Base-by-base conservation (phyloP, 2,888 invertebrate species). In the Drosophila fungiperda region DNA sequence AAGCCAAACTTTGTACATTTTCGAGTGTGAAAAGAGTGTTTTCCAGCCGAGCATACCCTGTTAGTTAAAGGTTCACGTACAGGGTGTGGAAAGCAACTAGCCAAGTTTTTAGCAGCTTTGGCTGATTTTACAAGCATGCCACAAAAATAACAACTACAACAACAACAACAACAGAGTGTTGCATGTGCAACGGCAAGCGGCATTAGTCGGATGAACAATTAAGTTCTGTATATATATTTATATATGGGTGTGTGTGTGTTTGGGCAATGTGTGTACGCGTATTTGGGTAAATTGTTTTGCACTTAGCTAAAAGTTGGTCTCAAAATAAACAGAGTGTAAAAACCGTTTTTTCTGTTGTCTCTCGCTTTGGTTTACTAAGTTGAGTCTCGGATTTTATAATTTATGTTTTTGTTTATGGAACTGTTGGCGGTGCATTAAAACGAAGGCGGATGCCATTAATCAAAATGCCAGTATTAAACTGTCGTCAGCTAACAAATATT, bases 281-380 rank as follows among this genome's bases (percentile, higher is more conserved):
- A 80, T 90, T 90, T 85, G 78, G 82, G 83, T 89, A 86, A 90
- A 89, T 88, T 90, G 89, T 88, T 89, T 88, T 90, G 88, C 89
- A 90, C 91, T 89, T 90, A 90, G 80, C 90, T 85, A 77, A 77
- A 84, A 87, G 78, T 87, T 83, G 76, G 67, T 73, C 71, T 63
- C 76, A 76, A 83, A 86, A 88, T 85, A 86, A 88, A 85, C 88
- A 80, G 74, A 77, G 74, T 74, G 80, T 69, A 78, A 73, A 82
- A 87, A 75, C 68, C 50, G 71, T 66, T 73, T 75, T 68, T 77
- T 69, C 68, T 68, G 73, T 89, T 87, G 83, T 89, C 87, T 87
- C 57, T 53, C 69, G 58, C 76, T 73, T 76, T 80, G 78, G 78
- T 82, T 79, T 80, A 81, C 76, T 87, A 82, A 81, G 83, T 78